These are phyloP conservation scores for Potamarius usumacintae DNA, from an alignment of 2,113 vertebrate genomes.

Conservation along the genomic window DNA sequence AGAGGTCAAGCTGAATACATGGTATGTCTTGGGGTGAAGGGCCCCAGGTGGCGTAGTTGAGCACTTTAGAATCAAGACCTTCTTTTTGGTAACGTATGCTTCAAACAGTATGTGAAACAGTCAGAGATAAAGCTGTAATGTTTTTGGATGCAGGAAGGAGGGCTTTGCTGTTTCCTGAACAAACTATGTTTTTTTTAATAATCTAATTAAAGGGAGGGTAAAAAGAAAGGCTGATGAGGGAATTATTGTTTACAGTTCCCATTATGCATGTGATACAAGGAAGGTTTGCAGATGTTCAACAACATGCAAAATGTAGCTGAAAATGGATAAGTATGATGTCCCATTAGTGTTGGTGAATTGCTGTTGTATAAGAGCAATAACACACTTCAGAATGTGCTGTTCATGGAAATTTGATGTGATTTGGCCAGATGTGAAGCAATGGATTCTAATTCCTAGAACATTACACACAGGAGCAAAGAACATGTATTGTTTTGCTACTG, in stretches of 20 bases:
- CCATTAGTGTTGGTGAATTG: not conserved
- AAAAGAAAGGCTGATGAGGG: not conserved
- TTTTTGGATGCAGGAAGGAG: not conserved
- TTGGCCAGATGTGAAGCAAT: not conserved
- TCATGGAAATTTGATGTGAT: not conserved
- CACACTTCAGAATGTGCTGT: not conserved
- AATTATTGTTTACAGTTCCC: not conserved
- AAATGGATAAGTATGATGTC: not conserved
- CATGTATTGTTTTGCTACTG: constrained; percentile 1
- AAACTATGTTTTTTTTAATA: not conserved
- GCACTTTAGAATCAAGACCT: too few species aligned
- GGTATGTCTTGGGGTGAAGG: too few species aligned
- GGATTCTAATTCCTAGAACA: not conserved
- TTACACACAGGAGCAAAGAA: not conserved
- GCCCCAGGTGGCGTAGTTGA: too few species aligned
- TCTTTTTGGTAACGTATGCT: too few species aligned
- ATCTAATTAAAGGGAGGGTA: not conserved
- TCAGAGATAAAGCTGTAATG: not conserved
- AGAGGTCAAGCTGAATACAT: too few species aligned
- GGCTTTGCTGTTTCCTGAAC: not conserved
- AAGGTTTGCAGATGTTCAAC: not conserved
- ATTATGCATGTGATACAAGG: not conserved
- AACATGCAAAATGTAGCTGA: not conserved
- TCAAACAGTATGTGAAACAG: not conserved
- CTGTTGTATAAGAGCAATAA: not conserved